These are phyloP conservation scores for Leptothorax acervorum DNA, from an alignment of 2,888 invertebrate genomes.

Conservation along the genomic window DNA sequence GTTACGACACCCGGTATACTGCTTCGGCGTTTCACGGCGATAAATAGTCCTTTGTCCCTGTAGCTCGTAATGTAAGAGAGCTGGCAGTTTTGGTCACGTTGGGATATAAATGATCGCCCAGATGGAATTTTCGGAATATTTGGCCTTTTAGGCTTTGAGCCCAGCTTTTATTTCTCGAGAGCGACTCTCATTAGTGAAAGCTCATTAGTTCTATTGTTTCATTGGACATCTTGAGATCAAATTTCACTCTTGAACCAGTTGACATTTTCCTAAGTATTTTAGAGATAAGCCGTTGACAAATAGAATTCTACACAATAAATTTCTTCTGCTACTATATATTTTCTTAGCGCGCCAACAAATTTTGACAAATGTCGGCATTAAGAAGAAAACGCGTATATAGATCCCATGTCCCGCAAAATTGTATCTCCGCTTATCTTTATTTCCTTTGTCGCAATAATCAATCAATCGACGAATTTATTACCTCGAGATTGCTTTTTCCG, in stretches of 20 bases:
- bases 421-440: slow-evolving; percentile 14
- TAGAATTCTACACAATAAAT: background rate
- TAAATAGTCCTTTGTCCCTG: slow-evolving; percentile 77
- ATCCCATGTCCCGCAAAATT: background rate
- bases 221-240: background rate
- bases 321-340: background rate
- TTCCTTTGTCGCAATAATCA: slow-evolving; percentile 20
- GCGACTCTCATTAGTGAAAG: background rate
- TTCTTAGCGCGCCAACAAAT: background rate
- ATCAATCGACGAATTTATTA: slow-evolving; percentile 23
- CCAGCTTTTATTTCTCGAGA: background rate
- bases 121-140: slow-evolving; percentile 36
- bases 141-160: background rate
- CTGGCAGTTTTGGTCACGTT: slow-evolving; percentile 16
- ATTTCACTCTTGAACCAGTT: background rate
- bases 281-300: background rate
- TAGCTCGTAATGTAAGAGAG: slow-evolving; percentile 32
- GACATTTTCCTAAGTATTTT: background rate
- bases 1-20: slow-evolving; percentile 16
- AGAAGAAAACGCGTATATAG: background rate
- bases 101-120: slow-evolving; percentile 17
- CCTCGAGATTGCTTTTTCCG: slow-evolving; percentile 17
- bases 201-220: background rate
- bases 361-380: background rate
- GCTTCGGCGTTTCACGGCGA: slow-evolving; percentile 62